These are phyloP conservation scores for Rhagium mordax DNA, from an alignment of 2,888 invertebrate genomes.

Conservation along the genomic window DNA sequence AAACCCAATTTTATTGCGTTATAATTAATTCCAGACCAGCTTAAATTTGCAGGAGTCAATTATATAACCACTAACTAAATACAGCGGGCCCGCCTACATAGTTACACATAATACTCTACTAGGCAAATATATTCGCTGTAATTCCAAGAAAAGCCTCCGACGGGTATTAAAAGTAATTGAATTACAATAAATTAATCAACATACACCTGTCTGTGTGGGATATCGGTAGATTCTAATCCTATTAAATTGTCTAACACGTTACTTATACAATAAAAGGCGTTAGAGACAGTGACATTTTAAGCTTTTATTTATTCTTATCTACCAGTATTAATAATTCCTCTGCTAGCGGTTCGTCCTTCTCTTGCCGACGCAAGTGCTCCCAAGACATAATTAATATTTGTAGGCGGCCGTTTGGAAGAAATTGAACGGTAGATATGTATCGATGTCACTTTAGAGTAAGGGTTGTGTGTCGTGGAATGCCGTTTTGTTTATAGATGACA, in stretches of 20 bases:
- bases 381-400: background rate
- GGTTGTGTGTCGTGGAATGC: background rate
- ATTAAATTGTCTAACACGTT: slow-evolving; percentile 33
- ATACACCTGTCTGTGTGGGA: slow-evolving; percentile 38
- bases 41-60: background rate
- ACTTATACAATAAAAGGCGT: slow-evolving; percentile 26
- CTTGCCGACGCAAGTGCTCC: background rate
- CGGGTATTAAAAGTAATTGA: slow-evolving; percentile 32
- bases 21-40: background rate
- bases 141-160: slow-evolving; percentile 15
- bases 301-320: slow-evolving; percentile 34
- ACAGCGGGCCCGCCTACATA: background rate
- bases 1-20: background rate
- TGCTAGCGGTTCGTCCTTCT: background rate
- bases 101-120: background rate
- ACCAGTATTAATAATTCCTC: slow-evolving; percentile 19
- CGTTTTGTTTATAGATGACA: slow-evolving; percentile 10
- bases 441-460: slow-evolving; percentile 6
- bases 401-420: background rate
- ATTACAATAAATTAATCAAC: slow-evolving; percentile 40
- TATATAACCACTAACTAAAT: background rate
- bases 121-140: slow-evolving; percentile 12
- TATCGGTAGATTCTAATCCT: slow-evolving; percentile 37
- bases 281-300: slow-evolving; percentile 29
- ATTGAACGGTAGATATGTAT: slow-evolving; percentile 6